Base-by-base conservation (phyloP, 2,113 vertebrate genomes). In the Mandrillus leucophaeus region DNA sequence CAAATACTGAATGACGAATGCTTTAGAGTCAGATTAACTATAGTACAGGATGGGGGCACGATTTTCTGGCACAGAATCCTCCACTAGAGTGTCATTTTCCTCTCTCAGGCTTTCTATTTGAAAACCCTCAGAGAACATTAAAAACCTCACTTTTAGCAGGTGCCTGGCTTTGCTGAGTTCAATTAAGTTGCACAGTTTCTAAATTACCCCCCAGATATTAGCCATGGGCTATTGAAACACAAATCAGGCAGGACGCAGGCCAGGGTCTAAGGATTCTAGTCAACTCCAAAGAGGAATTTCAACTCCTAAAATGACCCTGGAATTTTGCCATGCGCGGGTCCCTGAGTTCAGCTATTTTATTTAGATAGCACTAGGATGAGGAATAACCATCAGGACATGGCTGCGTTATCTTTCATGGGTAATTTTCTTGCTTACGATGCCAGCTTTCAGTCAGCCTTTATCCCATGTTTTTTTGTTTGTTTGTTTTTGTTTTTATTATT, bases 101-200 rank as follows among this genome's bases (percentile, higher is more conserved):
- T 92, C 79, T 97, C 90, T 96, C 90, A 61, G 55, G 4, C 88
- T 88, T 97, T 93, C 96, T 92, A 83, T 96, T 96, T 96, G 81
- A 97, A 98, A 98, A 90, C 32, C 96, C 68, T 96, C 94, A 64
- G 97, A 97, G 96, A 96, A 81, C 57, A 97, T 87, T 97, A 95
- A 94, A 95, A 93, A 66, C 73, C 76, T 73, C 87, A 27, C 52
- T 96, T 68, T 85, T 93, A 96, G 78, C 94, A 97, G 90, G 95
- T 3, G 2, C 68, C 88, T 96, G 84, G 82, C 75, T 97, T 95
- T 98, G 88, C 64, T 64, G 48, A 70, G 81, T 93, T 93, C 91
- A 97, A 95, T 97, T 97, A 96, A 88, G 88, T 94, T 79, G 73
- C 52, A 90, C 79, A 80, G 64, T 98, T 95, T 97, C 90, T 95